A percentile compares a stretch with the other conserved stretches of the same genome.
phyloP scores from a whole-genome alignment of 2,888 invertebrate species.

The Pelosia muscerda region DNA sequence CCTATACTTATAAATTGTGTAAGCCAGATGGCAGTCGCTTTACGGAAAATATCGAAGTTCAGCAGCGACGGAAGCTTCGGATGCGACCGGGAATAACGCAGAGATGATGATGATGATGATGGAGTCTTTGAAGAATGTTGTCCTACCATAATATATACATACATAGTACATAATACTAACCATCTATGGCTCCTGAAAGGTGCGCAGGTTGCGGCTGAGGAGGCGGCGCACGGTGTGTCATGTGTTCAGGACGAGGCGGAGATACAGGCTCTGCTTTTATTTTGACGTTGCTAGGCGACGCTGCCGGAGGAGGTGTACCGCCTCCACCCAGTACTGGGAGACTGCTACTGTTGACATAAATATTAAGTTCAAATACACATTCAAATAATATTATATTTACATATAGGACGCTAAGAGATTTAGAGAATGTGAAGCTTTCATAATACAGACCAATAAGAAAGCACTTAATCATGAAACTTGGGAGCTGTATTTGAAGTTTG shows the following conservation, averaged over 20 bases:
- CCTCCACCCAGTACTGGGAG: slow-evolving; percentile 93
- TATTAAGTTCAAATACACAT: not conserved
- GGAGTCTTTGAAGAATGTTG: too few species aligned
- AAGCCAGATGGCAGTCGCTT: too few species aligned
- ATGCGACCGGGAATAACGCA: too few species aligned
- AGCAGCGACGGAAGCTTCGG: too few species aligned
- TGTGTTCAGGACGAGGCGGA: slow-evolving; percentile 92
- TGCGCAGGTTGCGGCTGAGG: slow-evolving; percentile 80
- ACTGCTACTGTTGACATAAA: slow-evolving; percentile 81
- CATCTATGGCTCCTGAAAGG: slow-evolving; percentile 80
- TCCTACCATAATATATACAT: slow-evolving; percentile 26
- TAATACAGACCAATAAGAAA: too few species aligned
- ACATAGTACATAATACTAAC: slow-evolving; percentile 49
- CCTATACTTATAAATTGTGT: too few species aligned
- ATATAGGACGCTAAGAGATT: not conserved
- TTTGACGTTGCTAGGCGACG: slow-evolving; percentile 94
- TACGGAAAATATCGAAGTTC: too few species aligned
- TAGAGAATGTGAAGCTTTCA: not conserved
- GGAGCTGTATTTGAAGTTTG: too few species aligned
- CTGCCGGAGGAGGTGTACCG: slow-evolving; percentile 89
- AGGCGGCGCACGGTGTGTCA: slow-evolving; percentile 83
- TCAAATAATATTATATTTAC: too few species aligned
- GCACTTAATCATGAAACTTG: too few species aligned
- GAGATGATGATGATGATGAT: too few species aligned
- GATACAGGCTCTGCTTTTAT: slow-evolving; percentile 98